phyloP scores from a whole-genome alignment of 2,797 vertebrate species.

The Coendou prehensilis region DNA sequence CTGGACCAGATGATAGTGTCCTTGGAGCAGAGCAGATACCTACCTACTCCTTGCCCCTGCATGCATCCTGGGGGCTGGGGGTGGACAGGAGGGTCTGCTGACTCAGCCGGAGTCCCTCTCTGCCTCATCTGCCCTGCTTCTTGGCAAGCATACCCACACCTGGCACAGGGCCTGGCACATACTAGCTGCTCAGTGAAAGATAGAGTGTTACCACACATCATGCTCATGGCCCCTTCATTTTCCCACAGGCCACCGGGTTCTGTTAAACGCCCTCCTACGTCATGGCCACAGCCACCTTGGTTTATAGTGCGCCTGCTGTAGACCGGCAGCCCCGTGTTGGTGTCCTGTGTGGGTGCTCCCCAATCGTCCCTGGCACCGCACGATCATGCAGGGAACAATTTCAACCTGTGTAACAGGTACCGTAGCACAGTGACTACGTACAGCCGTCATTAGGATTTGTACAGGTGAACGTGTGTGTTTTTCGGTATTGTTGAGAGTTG shows the following conservation, averaged over 20 bases:
- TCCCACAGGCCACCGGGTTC: not conserved
- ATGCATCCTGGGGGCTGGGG: not conserved
- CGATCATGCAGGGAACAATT: rapidly evolving
- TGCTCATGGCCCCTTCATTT: no score
- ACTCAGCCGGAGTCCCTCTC: not conserved
- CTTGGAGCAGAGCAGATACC: not conserved
- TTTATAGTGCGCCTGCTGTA: not conserved
- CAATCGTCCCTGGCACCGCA: rapidly evolving
- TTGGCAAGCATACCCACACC: not conserved
- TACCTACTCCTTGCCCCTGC: not conserved
- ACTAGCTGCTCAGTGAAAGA: not conserved
- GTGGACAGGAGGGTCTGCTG: not conserved
- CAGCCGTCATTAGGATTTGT: rapidly evolving
- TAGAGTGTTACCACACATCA: rapidly evolving
- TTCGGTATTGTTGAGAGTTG: not conserved
- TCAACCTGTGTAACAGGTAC: not conserved
- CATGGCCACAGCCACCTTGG: not conserved
- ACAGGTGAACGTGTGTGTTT: not conserved
- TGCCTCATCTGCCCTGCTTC: not conserved
- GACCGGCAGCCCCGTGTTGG: rapidly evolving
- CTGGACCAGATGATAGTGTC: not conserved
- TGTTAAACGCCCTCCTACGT: rapidly evolving
- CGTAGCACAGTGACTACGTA: not conserved
- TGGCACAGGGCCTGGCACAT: not conserved
- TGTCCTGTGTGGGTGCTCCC: rapidly evolving